These are phyloP conservation scores for Platalea minor DNA, from an alignment of 2,797 vertebrate species.

Conservation along the genomic window DNA sequence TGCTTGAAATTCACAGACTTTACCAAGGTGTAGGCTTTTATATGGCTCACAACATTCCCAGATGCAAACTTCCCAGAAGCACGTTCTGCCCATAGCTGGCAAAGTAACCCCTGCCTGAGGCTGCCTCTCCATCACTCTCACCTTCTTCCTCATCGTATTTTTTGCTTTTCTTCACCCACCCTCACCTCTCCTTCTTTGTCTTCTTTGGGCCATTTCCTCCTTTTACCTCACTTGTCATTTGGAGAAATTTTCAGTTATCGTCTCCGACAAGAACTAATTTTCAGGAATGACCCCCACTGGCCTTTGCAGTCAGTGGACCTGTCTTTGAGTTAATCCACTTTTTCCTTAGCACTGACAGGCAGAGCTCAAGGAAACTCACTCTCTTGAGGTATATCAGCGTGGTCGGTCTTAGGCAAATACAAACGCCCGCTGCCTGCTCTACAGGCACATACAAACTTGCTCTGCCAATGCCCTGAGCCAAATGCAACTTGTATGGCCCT, in stretches of 20 bases:
- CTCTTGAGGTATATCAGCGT: background rate
- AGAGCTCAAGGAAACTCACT: background rate
- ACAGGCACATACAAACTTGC: background rate
- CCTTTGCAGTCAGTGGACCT: background rate
- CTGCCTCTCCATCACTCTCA: background rate
- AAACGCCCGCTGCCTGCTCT: background rate
- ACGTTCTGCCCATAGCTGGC: fast-evolving
- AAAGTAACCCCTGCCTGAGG: background rate
- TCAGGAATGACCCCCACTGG: background rate
- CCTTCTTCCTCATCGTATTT: background rate
- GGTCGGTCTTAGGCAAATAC: background rate
- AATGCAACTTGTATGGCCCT: background rate
- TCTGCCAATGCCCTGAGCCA: background rate
- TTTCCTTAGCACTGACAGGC: background rate
- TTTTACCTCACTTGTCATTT: background rate
- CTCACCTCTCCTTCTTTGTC: background rate
- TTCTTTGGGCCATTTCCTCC: background rate
- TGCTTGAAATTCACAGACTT: background rate
- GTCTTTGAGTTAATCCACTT: background rate
- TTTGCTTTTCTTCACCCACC: background rate
- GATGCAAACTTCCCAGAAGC: background rate
- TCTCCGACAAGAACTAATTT: background rate
- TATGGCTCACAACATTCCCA: background rate
- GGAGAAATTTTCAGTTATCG: background rate
- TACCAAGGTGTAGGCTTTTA: background rate